These are phyloP conservation scores for Cheilosia grossa DNA, from an alignment of 2,888 invertebrate species.

Conservation along the genomic window DNA sequence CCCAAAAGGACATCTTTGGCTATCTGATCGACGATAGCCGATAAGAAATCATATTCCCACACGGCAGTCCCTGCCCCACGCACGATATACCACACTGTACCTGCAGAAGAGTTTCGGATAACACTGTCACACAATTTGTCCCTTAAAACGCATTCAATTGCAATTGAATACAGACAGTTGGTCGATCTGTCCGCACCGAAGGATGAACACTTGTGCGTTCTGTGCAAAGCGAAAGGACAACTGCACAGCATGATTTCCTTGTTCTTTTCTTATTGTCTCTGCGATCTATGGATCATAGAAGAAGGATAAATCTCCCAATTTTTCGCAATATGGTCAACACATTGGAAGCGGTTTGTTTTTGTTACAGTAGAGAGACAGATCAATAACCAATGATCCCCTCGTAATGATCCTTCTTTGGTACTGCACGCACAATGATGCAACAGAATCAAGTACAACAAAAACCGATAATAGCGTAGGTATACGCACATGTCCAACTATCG, in stretches of 20 bases:
- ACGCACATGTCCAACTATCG: constrained; percentile 34
- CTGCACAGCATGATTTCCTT: constrained; percentile 18
- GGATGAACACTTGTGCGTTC: constrained; percentile 63
- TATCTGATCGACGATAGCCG: constrained; percentile 50
- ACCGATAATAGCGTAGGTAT: neutral
- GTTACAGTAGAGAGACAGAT: constrained; percentile 48
- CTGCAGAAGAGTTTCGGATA: constrained; percentile 53
- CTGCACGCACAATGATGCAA: constrained; percentile 68
- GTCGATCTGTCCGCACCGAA: neutral
- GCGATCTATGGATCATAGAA: neutral
- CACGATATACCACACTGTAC: constrained; percentile 17
- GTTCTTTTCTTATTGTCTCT: constrained; percentile 14
- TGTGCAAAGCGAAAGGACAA: constrained; percentile 22
- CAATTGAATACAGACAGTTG: constrained; percentile 5
- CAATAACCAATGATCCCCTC: constrained; percentile 72
- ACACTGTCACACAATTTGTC: constrained; percentile 54
- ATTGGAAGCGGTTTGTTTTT: constrained; percentile 32
- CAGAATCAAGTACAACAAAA: constrained; percentile 51
- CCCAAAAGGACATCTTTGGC: constrained; percentile 48
- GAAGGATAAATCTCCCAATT: constrained; percentile 45
- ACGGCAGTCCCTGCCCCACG: constrained; percentile 25
- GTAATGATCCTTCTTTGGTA: constrained; percentile 54
- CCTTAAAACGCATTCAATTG: constrained; percentile 42
- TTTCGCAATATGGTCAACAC: constrained; percentile 72
- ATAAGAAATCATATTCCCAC: constrained; percentile 61